Conservation (phyloP, 2,797 vertebrate genomes). For the Sitta carolinensis region DNA sequence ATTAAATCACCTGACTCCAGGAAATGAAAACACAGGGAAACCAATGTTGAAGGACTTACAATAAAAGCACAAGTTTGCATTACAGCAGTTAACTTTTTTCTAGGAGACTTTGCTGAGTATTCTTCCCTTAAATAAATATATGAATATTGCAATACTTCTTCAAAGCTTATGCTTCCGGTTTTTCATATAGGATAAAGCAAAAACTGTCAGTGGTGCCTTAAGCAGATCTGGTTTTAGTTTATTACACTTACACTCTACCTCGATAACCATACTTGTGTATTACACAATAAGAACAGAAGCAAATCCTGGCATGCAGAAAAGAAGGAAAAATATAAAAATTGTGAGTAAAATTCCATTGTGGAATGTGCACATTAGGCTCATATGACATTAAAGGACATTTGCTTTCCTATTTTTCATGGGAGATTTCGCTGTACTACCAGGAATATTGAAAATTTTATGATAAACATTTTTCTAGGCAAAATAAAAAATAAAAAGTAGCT, state of each 20-base stretch:
- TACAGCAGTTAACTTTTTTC: background rate
- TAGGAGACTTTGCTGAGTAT: background rate
- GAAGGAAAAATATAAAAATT: rapidly evolving
- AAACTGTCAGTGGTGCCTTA: background rate
- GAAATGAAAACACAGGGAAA: background rate
- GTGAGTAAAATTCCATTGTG: background rate
- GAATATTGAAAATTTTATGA: background rate
- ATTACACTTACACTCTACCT: background rate
- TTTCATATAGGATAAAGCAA: background rate
- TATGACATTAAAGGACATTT: background rate
- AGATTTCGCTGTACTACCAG: background rate
- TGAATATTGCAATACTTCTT: background rate
- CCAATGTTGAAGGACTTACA: background rate
- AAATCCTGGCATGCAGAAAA: background rate
- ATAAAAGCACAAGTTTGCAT: background rate
- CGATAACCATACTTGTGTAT: background rate
- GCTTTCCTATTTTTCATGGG: background rate
- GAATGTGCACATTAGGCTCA: background rate
- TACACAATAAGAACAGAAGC: background rate
- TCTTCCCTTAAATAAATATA: background rate
- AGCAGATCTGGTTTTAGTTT: background rate
- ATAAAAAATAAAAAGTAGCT: background rate
- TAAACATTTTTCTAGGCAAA: background rate
- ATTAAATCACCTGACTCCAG: background rate
- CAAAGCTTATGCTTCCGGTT: background rate